Conservation (phyloP, 2,888 invertebrate genomes). For the Electrophaes corylata region DNA sequence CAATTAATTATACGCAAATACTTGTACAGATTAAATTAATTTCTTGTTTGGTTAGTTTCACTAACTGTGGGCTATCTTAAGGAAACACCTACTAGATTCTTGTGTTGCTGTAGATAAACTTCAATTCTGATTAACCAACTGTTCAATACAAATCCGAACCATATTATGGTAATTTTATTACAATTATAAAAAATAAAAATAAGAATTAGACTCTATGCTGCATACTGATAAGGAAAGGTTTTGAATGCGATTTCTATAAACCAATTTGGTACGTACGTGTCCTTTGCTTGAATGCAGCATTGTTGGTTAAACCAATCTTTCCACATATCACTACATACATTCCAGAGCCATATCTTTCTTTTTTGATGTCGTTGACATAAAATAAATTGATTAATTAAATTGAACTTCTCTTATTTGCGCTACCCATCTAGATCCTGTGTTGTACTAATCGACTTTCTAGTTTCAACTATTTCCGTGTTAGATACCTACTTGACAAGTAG, state of each 20-base stretch:
- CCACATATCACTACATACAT: not conserved
- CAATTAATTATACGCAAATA: slow-evolving; percentile 32
- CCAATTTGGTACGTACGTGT: slow-evolving; percentile 12
- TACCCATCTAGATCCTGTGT: not conserved
- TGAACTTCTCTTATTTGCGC: not conserved
- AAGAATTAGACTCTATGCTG: too few species aligned
- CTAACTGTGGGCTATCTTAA: slow-evolving; percentile 17
- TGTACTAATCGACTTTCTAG: not conserved
- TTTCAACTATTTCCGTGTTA: not conserved
- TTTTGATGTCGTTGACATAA: not conserved
- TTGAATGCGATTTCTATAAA: slow-evolving; percentile 2
- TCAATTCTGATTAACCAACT: not conserved
- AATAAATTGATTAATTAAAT: not conserved
- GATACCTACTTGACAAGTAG: too few species aligned
- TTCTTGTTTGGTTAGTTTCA: slow-evolving; percentile 29
- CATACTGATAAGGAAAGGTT: too few species aligned
- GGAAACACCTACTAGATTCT: slow-evolving; percentile 12
- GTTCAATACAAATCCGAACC: not conserved
- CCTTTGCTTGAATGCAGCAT: too few species aligned
- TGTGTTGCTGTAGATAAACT: not conserved
- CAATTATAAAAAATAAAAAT: too few species aligned
- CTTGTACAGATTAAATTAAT: slow-evolving; percentile 33
- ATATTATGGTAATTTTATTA: too few species aligned
- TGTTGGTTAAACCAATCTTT: too few species aligned
- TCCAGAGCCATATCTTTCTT: not conserved